Conservation (phyloP, 2,797 vertebrate species). For the Gephyroberyx darwinii region DNA sequence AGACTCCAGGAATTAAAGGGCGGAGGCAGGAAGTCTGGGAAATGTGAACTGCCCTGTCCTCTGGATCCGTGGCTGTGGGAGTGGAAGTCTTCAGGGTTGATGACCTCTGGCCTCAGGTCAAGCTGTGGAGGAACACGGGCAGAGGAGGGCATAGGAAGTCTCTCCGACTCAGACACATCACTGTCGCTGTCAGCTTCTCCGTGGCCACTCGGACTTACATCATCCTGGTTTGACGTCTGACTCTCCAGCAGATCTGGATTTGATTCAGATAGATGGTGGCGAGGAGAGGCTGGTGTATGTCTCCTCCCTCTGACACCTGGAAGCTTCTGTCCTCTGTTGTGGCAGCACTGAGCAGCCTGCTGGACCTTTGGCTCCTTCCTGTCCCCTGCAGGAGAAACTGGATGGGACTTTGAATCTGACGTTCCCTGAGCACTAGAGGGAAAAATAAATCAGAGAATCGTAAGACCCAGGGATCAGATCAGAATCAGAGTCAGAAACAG, state of each 20-base stretch:
- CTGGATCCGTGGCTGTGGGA: conserved; percentile 33
- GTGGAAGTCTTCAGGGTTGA: conserved; percentile 68
- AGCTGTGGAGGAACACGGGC: conserved; percentile 83
- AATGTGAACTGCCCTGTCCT: conserved; percentile 71
- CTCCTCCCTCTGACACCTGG: conserved; percentile 24
- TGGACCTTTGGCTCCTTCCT: conserved; percentile 43
- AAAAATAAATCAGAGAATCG: not conserved
- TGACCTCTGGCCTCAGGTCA: conserved; percentile 87
- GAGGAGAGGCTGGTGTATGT: conserved; percentile 27
- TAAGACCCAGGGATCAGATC: not conserved
- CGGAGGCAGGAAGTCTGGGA: conserved; percentile 90
- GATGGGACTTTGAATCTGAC: conserved; percentile 38
- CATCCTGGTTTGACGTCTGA: conserved; percentile 4
- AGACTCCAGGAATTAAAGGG: conserved; percentile 93
- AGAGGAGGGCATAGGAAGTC: conserved; percentile 71
- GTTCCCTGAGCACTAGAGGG: conserved; percentile 51
- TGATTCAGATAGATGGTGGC: conserved; percentile 11
- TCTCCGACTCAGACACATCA: conserved; percentile 91
- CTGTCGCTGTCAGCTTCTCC: conserved; percentile 81
- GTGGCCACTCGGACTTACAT: not conserved
- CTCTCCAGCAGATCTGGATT: conserved; percentile 29
- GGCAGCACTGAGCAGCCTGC: conserved; percentile 10
- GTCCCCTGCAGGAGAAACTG: conserved; percentile 18
- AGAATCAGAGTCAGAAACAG: too few species aligned
- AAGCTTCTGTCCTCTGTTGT: conserved; percentile 36